Evolutionary conservation across 1,140 invertebrate genomes (phyloP).

Genomic region (Orius insidiosus): DNA sequence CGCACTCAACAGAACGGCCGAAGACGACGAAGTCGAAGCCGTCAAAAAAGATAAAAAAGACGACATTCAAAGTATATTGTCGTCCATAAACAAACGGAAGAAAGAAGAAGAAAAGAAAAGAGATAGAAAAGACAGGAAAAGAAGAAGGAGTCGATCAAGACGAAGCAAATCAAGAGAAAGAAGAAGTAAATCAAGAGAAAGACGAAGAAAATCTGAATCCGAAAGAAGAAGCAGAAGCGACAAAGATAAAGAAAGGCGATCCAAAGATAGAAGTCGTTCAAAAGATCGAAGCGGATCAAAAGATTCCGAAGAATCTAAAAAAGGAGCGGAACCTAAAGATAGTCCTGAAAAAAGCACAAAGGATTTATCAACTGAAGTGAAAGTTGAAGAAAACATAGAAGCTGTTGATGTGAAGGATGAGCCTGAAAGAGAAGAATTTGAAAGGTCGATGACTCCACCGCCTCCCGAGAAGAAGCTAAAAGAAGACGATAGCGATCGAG

Average conservation of each 20-base stretch:
- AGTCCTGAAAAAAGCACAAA: neutral
- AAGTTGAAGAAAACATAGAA: neutral
- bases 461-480: conserved; percentile 3
- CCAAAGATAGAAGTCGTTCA: conserved; percentile 14
- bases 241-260: conserved; percentile 19
- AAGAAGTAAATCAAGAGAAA: conserved; percentile 21
- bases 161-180: conserved; percentile 12
- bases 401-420: neutral
- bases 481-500: conserved; percentile 29
- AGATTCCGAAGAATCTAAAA: conserved; percentile 1
- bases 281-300: conserved; percentile 15
- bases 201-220: conserved; percentile 21
- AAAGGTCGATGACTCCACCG: conserved; percentile 2
- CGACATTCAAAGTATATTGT: conserved; percentile 10
- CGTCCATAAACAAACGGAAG: conserved; percentile 22
- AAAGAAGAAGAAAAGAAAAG: conserved; percentile 21
- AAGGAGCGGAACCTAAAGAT: neutral
- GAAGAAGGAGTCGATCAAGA: conserved; percentile 12
- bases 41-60: conserved; percentile 6
- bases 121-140: conserved; percentile 20
- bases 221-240: conserved; percentile 21
- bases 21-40: conserved; percentile 17
- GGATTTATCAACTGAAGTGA: neutral
- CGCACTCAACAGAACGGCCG: conserved; percentile 31
- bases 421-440: neutral